Conservation (phyloP, 2,888 invertebrate genomes). For the Melangyna quadrimaculata region DNA sequence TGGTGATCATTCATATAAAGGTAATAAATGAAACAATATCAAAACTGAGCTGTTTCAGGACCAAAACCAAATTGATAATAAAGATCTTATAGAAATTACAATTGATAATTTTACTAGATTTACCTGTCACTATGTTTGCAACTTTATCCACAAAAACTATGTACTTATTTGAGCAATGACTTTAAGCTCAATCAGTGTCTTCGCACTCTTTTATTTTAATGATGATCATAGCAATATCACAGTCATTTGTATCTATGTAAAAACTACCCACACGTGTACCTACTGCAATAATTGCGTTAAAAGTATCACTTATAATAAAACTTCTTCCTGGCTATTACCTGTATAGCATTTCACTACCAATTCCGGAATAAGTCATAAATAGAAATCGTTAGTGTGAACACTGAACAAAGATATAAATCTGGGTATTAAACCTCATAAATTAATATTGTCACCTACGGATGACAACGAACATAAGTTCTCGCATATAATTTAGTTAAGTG, state of each 20-base stretch:
- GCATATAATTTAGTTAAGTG: conserved; percentile 58
- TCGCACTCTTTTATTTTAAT: background rate
- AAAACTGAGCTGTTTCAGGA: too few relatives aligned
- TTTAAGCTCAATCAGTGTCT: background rate
- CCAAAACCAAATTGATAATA: too few relatives aligned
- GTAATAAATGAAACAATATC: too few relatives aligned
- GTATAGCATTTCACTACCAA: background rate
- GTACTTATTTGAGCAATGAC: background rate
- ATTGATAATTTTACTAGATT: too few relatives aligned
- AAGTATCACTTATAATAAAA: background rate
- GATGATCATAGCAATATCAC: background rate
- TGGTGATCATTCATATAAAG: too few relatives aligned
- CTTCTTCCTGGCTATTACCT: background rate
- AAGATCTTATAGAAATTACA: too few relatives aligned
- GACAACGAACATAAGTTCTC: conserved; percentile 65
- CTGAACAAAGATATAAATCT: conserved; percentile 42
- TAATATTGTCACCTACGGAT: conserved; percentile 50
- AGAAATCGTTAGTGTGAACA: conserved; percentile 30
- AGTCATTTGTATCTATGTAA: background rate
- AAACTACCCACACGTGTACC: background rate
- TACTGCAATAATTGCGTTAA: too few relatives aligned
- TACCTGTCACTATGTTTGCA: background rate
- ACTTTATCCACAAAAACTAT: background rate
- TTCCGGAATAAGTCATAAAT: conserved; percentile 8
- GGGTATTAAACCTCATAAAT: conserved; percentile 52